phyloP scores from a whole-genome alignment of 2,888 invertebrate genomes.

The Abscondita cerata region DNA sequence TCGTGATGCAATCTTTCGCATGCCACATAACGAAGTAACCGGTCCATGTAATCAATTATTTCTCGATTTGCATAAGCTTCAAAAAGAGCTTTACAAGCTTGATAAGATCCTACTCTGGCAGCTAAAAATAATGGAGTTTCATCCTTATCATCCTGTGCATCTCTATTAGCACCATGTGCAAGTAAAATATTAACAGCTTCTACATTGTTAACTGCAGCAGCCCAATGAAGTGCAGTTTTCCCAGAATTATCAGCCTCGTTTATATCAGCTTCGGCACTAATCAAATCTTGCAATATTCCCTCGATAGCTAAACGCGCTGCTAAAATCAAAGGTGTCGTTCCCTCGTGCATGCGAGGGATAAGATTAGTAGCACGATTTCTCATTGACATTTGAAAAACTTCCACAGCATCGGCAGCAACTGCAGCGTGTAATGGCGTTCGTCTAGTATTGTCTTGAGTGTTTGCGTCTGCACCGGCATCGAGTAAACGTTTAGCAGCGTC shows the following conservation, averaged over 20 bases:
- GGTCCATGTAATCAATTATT: conserved; percentile 98
- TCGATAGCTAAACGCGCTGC: conserved; percentile 92
- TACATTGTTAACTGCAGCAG: conserved; percentile 95
- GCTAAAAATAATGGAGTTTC: conserved; percentile 97
- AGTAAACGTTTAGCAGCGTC: conserved; percentile 85
- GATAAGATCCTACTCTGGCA: conserved; percentile 92
- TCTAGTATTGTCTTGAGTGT: conserved; percentile 93
- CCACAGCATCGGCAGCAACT: conserved; percentile 95
- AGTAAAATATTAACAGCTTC: conserved; percentile 91
- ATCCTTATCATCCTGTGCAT: conserved; percentile 97
- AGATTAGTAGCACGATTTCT: conserved; percentile 92
- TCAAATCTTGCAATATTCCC: conserved; percentile 95
- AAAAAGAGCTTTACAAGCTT: conserved; percentile 88
- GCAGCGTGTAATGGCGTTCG: conserved; percentile 94
- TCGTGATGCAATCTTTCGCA: conserved; percentile 91
- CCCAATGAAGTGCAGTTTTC: conserved; percentile 98
- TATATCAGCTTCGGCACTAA: conserved; percentile 94
- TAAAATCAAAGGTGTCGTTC: conserved; percentile 92
- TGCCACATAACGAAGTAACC: conserved; percentile 92
- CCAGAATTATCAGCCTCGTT: conserved; percentile 95
- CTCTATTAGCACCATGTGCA: conserved; percentile 94
- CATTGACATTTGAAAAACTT: conserved; percentile 93
- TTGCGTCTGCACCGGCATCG: conserved; percentile 91
- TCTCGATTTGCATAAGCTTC: conserved; percentile 97
- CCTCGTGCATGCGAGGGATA: conserved; percentile 94